Conservation (phyloP, 2,888 invertebrate genomes). For the Epinotia nisella region DNA sequence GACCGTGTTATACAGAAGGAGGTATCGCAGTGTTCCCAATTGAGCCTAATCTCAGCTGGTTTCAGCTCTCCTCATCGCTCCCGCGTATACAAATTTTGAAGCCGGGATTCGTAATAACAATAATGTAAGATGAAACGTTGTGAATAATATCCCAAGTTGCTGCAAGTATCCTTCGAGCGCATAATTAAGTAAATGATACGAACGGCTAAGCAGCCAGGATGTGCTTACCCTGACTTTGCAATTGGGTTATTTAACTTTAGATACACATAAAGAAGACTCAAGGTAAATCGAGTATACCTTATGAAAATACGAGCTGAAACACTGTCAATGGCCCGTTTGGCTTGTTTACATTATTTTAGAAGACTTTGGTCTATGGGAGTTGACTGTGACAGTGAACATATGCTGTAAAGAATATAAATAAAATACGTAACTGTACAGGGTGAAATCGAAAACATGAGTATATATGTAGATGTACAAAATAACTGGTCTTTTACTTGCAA, state of each 20-base stretch:
- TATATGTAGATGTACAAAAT: too few relatives aligned
- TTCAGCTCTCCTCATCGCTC: neutral
- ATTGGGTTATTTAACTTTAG: neutral
- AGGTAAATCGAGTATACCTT: slow-evolving; percentile 21
- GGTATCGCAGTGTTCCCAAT: neutral
- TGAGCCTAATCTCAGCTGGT: neutral
- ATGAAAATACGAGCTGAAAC: slow-evolving; percentile 7
- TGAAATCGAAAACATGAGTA: neutral
- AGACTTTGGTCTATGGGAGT: neutral
- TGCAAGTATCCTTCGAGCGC: neutral
- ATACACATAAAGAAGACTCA: slow-evolving; percentile 29
- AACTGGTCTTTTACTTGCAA: too few relatives aligned
- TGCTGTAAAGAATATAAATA: neutral
- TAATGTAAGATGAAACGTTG: neutral
- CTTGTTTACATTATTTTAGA: too few relatives aligned
- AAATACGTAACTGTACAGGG: neutral
- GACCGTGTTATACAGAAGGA: neutral
- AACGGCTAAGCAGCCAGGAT: neutral
- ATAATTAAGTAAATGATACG: slow-evolving; percentile 1
- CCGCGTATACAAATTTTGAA: neutral
- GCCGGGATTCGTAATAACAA: neutral
- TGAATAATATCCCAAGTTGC: neutral
- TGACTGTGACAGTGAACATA: neutral
- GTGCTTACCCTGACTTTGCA: slow-evolving; percentile 5
- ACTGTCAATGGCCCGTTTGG: neutral